These are phyloP conservation scores for Benthosema pterotum DNA, from an alignment of 2,797 vertebrate species.

Conservation along the genomic window DNA sequence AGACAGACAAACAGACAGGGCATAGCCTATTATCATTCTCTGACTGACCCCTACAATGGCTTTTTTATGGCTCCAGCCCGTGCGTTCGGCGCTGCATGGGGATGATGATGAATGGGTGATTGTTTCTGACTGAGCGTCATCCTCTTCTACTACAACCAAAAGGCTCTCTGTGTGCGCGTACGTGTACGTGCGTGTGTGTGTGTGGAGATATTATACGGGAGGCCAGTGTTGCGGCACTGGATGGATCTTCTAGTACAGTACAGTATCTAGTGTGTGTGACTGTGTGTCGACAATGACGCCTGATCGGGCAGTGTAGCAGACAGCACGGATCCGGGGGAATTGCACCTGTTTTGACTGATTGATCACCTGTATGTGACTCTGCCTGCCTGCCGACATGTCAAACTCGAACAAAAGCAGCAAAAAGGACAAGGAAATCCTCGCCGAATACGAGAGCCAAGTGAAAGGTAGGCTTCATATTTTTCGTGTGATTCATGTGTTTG, in stretches of 20 bases:
- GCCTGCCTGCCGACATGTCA: slow-evolving; percentile 83
- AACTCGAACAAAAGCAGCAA: slow-evolving; percentile 90
- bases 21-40: background rate
- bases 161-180: too few relatives aligned
- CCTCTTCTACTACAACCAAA: slow-evolving; percentile 8
- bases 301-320: slow-evolving; percentile 59
- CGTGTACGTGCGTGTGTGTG: slow-evolving; percentile 58
- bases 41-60: slow-evolving; percentile 1
- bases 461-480: slow-evolving; percentile 83
- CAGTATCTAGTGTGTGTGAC: too few relatives aligned
- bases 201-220: too few relatives aligned
- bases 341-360: slow-evolving; percentile 33
- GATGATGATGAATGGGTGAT: slow-evolving; percentile 40
- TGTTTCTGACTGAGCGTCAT: slow-evolving; percentile 48
- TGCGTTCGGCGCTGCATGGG: slow-evolving; percentile 28
- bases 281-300: slow-evolving; percentile 59
- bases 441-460: slow-evolving; percentile 94
- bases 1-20: too few relatives aligned
- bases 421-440: slow-evolving; percentile 97
- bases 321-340: slow-evolving; percentile 43
- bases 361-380: slow-evolving; percentile 27
- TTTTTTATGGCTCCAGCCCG: slow-evolving; percentile 1
- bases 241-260: slow-evolving; percentile 50
- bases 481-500: background rate
- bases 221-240: slow-evolving; percentile 71